These are phyloP conservation scores for Gari tellinella DNA, from an alignment of 2,888 invertebrate species.

Conservation along the genomic window DNA sequence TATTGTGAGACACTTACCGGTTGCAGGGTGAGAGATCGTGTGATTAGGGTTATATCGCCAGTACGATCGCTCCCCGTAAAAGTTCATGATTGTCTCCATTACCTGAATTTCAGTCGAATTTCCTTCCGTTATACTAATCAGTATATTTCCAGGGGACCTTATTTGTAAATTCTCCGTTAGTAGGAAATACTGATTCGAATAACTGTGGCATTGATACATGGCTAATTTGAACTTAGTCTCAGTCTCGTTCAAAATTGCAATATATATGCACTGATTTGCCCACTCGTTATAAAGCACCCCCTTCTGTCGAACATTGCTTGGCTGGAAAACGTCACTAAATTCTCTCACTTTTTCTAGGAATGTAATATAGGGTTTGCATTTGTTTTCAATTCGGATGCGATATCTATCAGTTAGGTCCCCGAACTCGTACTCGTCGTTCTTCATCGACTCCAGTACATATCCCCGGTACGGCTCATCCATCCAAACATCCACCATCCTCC, in stretches of 20 bases:
- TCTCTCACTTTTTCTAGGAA: slow-evolving; percentile 8
- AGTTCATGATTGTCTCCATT: no score
- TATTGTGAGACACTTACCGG: no score
- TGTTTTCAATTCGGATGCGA: slow-evolving; percentile 3
- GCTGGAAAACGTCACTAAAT: slow-evolving; percentile 7
- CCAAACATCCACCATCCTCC: slow-evolving; percentile 10
- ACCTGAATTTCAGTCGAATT: no score
- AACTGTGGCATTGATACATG: slow-evolving; percentile 1
- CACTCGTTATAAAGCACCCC: slow-evolving; percentile 2
- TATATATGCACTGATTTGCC: neutral
- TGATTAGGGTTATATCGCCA: no score
- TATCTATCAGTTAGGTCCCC: slow-evolving; percentile 6
- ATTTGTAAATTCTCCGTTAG: slow-evolving; percentile 8
- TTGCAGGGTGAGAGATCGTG: no score
- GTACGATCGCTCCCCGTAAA: no score
- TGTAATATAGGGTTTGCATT: slow-evolving; percentile 13
- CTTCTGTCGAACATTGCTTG: neutral
- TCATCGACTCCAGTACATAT: neutral
- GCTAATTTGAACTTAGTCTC: neutral
- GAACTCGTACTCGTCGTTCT: neutral
- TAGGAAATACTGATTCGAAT: slow-evolving; percentile 9
- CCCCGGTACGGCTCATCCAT: slow-evolving; percentile 2
- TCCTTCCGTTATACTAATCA: no score
- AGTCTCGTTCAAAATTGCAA: neutral
- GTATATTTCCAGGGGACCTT: neutral